Base-by-base conservation (phyloP, 2,888 invertebrate species). In the Cremastobaeus sp. region DNA sequence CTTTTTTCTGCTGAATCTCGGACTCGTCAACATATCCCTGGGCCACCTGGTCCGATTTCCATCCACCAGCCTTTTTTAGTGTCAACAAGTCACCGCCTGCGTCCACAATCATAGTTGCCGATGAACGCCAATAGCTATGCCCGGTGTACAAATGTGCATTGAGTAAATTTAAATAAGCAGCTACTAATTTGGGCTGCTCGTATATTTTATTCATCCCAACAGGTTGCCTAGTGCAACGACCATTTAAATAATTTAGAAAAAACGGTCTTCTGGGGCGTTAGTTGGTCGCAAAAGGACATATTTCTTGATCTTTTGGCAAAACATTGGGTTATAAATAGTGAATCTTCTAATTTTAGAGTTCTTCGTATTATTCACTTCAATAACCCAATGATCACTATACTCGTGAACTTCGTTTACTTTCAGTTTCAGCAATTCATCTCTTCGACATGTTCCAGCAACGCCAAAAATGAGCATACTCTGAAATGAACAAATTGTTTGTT, bases 181-280 rank as follows among this genome's bases (percentile, higher is more conserved):
- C 77, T 14, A 79, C 71, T 30, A 70, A 12, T 64, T 71, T 74
- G 5, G 76, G 74, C 57, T 76, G 73, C 28, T 34, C 21, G 35
- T 57, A 64, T 21, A 79, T 69, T 35, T 65, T 76, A 14, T 78
- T 76, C 12, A 70, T 70, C 0, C 76, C 74, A n/a, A 77, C 52
- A 3, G 64, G 35, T 59, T 65, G 68, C 20, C n/a, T 18, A 9
- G 48, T 66, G 15, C 71, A 79, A 62, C 66, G 72, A n/a, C 77
- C 75, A 12, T 66, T 64, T 8, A 64, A 54, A 64, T 76, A 78
- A 52, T 34, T 64, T 17, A 76, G 11, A 77, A 72, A 20, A 52
- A 43, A n/a, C 76, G 32, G 12, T 62, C 25, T 15, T 35, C 11
- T 11, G 15, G 15, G 12, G 37, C 30, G 20, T 39, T 41, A 28